These are phyloP conservation scores for Brachionichthys hirsutus DNA, from an alignment of 2,113 vertebrate species.

Conservation along the genomic window DNA sequence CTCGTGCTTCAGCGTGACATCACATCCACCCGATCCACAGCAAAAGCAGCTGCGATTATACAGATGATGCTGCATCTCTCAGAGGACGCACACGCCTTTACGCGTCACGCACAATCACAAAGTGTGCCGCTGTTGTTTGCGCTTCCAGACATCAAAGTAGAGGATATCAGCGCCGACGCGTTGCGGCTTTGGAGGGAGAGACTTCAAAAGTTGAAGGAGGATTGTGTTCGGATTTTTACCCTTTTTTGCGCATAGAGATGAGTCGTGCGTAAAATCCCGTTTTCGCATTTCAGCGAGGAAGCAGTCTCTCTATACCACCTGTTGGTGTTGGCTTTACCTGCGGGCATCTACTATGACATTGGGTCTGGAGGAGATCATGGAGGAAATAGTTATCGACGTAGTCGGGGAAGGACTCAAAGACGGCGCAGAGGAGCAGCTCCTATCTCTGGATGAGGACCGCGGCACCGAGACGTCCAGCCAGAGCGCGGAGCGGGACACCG, in stretches of 20 bases:
- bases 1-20: conserved; percentile 71
- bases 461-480: conserved; percentile 40
- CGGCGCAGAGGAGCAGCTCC: conserved; percentile 62
- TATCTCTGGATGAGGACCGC: conserved; percentile 52
- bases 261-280: conserved; percentile 44
- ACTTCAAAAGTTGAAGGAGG: conserved; percentile 16
- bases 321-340: conserved; percentile 50
- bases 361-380: conserved; percentile 79
- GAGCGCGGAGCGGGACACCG: conserved; percentile 40
- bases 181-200: conserved; percentile 11
- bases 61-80: conserved; percentile 75
- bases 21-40: conserved; percentile 72
- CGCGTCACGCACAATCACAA: conserved; percentile 37
- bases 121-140: conserved; percentile 1
- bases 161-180: conserved; percentile 15
- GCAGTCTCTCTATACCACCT: conserved; percentile 62
- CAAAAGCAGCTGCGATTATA: conserved; percentile 55
- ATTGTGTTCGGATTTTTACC: conserved; percentile 4
- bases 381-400: conserved; percentile 80
- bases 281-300: conserved; percentile 4
- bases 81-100: conserved; percentile 48
- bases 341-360: conserved; percentile 77
- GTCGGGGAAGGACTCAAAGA: conserved; percentile 77
- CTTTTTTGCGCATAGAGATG: conserved; percentile 51
- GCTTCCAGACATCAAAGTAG: conserved; percentile 16